Evolutionary conservation across 2,113 vertebrate species (phyloP).

Genomic region (Zootoca vivipara): DNA sequence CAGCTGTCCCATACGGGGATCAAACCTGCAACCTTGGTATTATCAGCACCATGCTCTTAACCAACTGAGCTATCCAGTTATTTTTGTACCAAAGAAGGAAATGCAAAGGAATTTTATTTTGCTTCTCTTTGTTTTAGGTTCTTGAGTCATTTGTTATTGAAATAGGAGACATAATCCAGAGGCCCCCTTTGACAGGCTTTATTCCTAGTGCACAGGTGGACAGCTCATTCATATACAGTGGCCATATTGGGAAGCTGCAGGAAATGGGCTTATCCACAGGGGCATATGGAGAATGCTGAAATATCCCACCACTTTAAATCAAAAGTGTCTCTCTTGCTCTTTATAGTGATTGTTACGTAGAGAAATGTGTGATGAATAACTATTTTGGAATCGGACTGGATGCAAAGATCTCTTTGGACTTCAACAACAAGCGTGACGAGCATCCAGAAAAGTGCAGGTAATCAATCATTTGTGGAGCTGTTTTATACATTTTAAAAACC

Average conservation of each 20-base stretch:
- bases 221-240: background rate
- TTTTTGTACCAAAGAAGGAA: too few relatives aligned
- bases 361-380: conserved; percentile 97
- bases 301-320: accelerated
- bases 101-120: background rate
- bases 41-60: too few relatives aligned
- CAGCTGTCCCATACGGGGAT: too few relatives aligned
- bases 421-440: conserved; percentile 95
- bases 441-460: conserved; percentile 95
- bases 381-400: conserved; percentile 95
- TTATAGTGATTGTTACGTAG: conserved; percentile 86
- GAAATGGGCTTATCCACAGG: background rate
- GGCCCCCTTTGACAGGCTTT: background rate
- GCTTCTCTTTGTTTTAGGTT: background rate
- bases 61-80: too few relatives aligned
- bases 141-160: background rate
- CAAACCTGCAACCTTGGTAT: too few relatives aligned
- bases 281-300: background rate
- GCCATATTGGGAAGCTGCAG: background rate
- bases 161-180: background rate
- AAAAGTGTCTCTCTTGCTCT: conserved; percentile 9
- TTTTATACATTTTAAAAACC: background rate
- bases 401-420: conserved; percentile 94
- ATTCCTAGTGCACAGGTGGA: background rate
- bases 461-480: background rate